Evolutionary conservation across 2,113 vertebrate species (phyloP).

Genomic region (Varanus komodoensis): DNA sequence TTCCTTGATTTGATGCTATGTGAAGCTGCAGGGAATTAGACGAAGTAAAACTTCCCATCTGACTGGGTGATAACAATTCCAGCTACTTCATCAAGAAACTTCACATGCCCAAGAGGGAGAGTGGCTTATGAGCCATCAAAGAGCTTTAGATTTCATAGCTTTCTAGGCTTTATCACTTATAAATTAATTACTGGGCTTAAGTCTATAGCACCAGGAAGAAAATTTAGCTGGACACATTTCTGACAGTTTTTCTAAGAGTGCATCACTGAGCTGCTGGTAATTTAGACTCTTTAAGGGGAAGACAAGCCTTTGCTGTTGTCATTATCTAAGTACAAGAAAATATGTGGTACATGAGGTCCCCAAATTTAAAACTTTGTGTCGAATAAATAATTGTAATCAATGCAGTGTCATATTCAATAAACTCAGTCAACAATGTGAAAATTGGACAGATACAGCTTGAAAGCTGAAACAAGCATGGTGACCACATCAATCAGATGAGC

Average conservation of each 20-base stretch:
- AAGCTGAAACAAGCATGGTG: not conserved
- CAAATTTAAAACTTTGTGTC: not conserved
- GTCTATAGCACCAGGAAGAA: not conserved
- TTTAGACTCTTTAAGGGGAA: not conserved
- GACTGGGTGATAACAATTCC: slow-evolving; percentile 35
- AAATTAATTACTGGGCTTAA: slow-evolving; percentile 41
- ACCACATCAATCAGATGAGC: not conserved
- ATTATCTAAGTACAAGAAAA: not conserved
- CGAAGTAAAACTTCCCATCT: not conserved
- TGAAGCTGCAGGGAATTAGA: slow-evolving; percentile 31
- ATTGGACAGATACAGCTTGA: not conserved
- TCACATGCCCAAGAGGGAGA: not conserved
- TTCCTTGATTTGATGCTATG: slow-evolving; percentile 6
- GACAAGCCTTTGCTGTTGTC: not conserved
- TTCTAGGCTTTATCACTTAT: slow-evolving; percentile 18
- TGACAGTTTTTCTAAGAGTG: not conserved
- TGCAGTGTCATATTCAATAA: not conserved
- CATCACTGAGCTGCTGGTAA: not conserved
- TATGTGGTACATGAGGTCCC: not conserved
- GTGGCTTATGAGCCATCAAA: slow-evolving; percentile 27
- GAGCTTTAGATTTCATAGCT: slow-evolving; percentile 18
- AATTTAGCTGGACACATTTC: slow-evolving; percentile 3
- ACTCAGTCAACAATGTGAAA: not conserved
- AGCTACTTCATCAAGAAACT: slow-evolving; percentile 34
- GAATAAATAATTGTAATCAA: not conserved